These are phyloP conservation scores for Euura saliciscinereae DNA, from an alignment of 1,140 invertebrate genomes.

Conservation along the genomic window DNA sequence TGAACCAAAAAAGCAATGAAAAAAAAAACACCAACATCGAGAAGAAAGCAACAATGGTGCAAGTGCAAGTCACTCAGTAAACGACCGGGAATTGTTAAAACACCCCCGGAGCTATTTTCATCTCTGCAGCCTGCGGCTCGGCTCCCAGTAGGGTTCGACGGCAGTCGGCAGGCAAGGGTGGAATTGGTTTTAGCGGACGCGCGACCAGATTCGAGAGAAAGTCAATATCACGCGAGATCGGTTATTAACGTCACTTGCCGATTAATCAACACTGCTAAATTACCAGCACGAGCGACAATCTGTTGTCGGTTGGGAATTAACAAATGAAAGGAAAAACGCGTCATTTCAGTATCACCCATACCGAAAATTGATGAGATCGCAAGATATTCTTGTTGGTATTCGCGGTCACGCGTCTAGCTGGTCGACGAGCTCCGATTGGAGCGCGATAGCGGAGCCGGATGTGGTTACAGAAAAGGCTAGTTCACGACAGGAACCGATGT, in stretches of 20 bases:
- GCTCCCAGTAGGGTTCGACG: neutral
- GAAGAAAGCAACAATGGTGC: slow-evolving; percentile 46
- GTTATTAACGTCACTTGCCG: slow-evolving; percentile 5
- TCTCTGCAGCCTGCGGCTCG: slow-evolving; percentile 32
- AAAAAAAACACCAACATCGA: slow-evolving; percentile 24
- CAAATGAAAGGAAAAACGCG: too few relatives aligned
- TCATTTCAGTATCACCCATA: too few relatives aligned
- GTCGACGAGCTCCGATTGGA: too few relatives aligned
- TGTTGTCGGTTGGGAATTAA: too few relatives aligned
- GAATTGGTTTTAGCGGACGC: neutral
- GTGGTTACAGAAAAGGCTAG: too few relatives aligned
- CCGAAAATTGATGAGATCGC: too few relatives aligned
- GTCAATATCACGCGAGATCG: slow-evolving; percentile 6
- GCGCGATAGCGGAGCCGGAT: too few relatives aligned
- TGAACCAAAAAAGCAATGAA: neutral
- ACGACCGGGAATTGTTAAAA: slow-evolving; percentile 59
- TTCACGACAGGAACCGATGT: too few relatives aligned
- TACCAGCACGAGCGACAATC: too few relatives aligned
- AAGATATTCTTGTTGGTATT: too few relatives aligned
- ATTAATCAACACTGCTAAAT: neutral
- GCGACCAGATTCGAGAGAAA: neutral
- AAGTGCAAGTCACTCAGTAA: slow-evolving; percentile 60
- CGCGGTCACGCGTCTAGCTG: too few relatives aligned
- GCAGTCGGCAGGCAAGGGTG: neutral
- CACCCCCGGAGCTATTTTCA: slow-evolving; percentile 52